phyloP scores from a whole-genome alignment of 2,797 vertebrate species.

The Parotocinclus haroldoi region DNA sequence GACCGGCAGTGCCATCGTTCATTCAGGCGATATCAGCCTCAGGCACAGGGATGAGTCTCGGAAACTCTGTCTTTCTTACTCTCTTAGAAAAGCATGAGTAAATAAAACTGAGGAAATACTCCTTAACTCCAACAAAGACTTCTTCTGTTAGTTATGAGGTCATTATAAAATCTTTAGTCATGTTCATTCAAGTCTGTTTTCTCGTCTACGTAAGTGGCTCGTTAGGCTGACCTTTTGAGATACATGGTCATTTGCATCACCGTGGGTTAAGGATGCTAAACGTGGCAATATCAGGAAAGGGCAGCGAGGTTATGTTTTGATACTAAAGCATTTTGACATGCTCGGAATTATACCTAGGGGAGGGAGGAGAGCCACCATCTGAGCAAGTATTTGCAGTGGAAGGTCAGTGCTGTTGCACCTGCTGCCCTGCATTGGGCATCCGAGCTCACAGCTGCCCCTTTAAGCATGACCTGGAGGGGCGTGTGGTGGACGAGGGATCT shows the following conservation, averaged over 20 bases:
- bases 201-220: too few relatives aligned
- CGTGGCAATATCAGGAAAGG: background rate
- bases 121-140: too few relatives aligned
- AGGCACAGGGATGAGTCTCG: conserved; percentile 2
- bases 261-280: too few relatives aligned
- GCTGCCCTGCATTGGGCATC: conserved; percentile 51
- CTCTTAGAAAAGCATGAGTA: background rate
- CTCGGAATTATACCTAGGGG: conserved; percentile 68
- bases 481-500: too few relatives aligned
- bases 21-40: conserved; percentile 1
- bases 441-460: conserved; percentile 20
- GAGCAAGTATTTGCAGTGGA: conserved; percentile 69
- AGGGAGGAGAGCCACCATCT: conserved; percentile 46
- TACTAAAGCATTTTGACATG: conserved; percentile 69
- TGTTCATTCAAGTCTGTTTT: too few relatives aligned
- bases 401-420: conserved; percentile 73
- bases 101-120: too few relatives aligned
- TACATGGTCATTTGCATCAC: conserved; percentile 9
- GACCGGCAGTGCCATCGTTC: conserved; percentile 24
- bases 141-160: too few relatives aligned
- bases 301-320: conserved; percentile 61
- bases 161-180: too few relatives aligned
- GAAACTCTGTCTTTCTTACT: background rate
- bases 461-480: background rate
- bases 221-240: conserved; percentile 13